phyloP scores from a whole-genome alignment of 2,888 invertebrate genomes.

The Lymantria monacha region DNA sequence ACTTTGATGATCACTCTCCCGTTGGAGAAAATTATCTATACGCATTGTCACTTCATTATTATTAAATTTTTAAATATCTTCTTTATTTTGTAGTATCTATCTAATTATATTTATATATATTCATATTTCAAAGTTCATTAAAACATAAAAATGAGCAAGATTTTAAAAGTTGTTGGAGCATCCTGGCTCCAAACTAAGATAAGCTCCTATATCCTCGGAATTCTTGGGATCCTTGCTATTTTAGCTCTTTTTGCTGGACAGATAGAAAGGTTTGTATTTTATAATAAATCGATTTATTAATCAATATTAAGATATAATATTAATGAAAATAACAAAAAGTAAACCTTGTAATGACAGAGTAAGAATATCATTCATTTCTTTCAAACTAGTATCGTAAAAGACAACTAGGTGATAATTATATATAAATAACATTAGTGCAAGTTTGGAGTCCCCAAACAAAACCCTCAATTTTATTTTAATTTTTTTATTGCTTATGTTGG shows the following conservation, averaged over 20 bases:
- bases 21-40: constrained; percentile 71
- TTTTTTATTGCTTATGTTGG: too few relatives aligned
- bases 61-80: constrained; percentile 79
- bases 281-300: neutral
- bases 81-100: constrained; percentile 71
- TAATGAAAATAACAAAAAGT: too few relatives aligned
- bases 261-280: constrained; percentile 82
- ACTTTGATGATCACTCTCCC: constrained; percentile 73
- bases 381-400: too few relatives aligned
- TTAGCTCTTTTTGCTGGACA: constrained; percentile 86
- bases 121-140: constrained; percentile 15
- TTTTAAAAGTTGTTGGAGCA: constrained; percentile 90
- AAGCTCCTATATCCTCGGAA: constrained; percentile 86
- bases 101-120: constrained; percentile 23
- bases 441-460: too few relatives aligned
- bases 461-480: too few relatives aligned
- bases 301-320: neutral
- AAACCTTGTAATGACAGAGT: too few relatives aligned
- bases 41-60: constrained; percentile 81
- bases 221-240: constrained; percentile 86
- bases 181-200: constrained; percentile 89
- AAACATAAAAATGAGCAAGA: constrained; percentile 72
- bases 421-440: too few relatives aligned
- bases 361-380: too few relatives aligned
- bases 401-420: too few relatives aligned